These are phyloP conservation scores for Bicyclus anynana DNA, from an alignment of 1,140 invertebrate genomes.

Conservation along the genomic window DNA sequence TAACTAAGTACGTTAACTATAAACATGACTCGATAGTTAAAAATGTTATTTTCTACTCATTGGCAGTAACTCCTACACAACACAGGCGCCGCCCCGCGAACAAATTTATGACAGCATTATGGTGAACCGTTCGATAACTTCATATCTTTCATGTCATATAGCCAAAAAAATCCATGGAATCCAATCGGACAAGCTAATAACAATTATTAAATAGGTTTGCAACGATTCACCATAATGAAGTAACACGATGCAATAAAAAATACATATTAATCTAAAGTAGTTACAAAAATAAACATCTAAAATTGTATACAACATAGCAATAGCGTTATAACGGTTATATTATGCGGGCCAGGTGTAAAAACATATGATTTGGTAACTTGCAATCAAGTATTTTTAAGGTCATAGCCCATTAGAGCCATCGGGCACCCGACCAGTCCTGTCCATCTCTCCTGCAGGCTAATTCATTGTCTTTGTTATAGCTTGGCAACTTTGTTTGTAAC, in stretches of 20 bases:
- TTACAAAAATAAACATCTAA: conserved; percentile 64
- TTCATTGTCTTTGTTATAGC: too few relatives aligned
- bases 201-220: background rate
- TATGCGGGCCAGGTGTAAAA: background rate
- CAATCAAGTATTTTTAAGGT: too few relatives aligned
- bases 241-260: background rate
- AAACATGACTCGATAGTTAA: conserved; percentile 47
- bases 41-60: conserved; percentile 48
- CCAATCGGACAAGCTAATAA: background rate
- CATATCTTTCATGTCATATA: too few relatives aligned
- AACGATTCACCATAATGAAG: conserved; percentile 1
- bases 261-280: conserved; percentile 41
- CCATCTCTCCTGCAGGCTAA: too few relatives aligned
- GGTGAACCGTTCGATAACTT: background rate
- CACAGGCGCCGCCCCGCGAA: conserved; percentile 20
- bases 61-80: conserved; percentile 40
- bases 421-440: too few relatives aligned
- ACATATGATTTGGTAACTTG: background rate
- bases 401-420: too few relatives aligned
- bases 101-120: background rate
- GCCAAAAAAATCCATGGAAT: background rate
- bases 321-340: conserved; percentile 15
- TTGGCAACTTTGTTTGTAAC: too few relatives aligned
- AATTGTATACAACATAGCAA: conserved; percentile 49
- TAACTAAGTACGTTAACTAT: conserved; percentile 49